Percentiles rank a stretch among this genome's conserved stretches.
Conservation (phyloP, 1,140 invertebrate species). For the Bombus ignitus region DNA sequence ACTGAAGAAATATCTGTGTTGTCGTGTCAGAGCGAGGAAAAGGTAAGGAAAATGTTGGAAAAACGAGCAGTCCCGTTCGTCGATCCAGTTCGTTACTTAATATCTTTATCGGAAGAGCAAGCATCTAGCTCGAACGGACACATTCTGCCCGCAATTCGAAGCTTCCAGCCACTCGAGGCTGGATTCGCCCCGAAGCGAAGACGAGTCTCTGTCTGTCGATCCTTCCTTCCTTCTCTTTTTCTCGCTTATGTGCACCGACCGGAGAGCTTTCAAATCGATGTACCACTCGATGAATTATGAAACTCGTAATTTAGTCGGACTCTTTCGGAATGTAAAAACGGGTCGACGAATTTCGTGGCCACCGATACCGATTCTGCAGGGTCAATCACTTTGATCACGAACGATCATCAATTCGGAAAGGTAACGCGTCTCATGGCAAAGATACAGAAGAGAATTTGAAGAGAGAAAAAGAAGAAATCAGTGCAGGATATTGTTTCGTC, state of each 20-base stretch:
- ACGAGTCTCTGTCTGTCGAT: not conserved
- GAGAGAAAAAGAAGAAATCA: too few relatives aligned
- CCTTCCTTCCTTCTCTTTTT: not conserved
- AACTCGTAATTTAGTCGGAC: constrained; percentile 41
- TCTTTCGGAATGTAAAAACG: constrained; percentile 18
- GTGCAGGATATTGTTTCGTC: not conserved
- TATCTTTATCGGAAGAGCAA: constrained; percentile 15
- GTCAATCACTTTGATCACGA: constrained; percentile 9
- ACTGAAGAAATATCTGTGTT: too few relatives aligned
- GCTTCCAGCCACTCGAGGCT: not conserved
- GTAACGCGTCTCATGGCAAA: too few relatives aligned
- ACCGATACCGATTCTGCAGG: too few relatives aligned
- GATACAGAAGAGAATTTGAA: too few relatives aligned
- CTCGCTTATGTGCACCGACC: too few relatives aligned
- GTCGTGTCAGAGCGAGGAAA: too few relatives aligned
- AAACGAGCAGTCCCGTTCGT: constrained; percentile 11
- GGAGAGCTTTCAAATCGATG: constrained; percentile 40
- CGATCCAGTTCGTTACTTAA: constrained; percentile 29
- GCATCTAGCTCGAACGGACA: not conserved
- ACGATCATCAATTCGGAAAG: constrained; percentile 24
- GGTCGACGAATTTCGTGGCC: constrained; percentile 4
- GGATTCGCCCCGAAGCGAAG: not conserved
- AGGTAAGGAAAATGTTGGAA: not conserved
- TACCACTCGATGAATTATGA: constrained; percentile 48
- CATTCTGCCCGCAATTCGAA: not conserved